A percentile compares a stretch with the other conserved stretches of the same genome.
Evolutionary conservation across 2,888 invertebrate species (phyloP).

Genomic region (Disparrhopalites patrizii): DNA sequence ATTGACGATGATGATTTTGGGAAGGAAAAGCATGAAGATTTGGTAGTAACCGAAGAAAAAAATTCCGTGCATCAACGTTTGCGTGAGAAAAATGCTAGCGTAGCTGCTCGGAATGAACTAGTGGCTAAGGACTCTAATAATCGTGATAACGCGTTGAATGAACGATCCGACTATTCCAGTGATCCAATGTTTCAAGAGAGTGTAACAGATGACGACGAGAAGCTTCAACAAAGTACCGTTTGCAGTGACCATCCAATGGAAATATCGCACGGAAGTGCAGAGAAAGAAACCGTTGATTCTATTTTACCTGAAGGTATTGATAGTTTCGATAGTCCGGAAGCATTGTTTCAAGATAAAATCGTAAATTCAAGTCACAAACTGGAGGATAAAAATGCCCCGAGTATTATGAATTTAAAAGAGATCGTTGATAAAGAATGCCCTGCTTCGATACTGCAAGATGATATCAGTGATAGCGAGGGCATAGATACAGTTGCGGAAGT

Average conservation of each 20-base stretch:
- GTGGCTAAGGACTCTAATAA: neutral
- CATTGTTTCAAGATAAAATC: constrained; percentile 8
- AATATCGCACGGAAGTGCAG: neutral
- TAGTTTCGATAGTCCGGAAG: neutral
- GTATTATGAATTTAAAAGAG: neutral
- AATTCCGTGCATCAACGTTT: neutral
- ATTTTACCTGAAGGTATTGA: constrained; percentile 4
- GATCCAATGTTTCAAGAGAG: constrained; percentile 20
- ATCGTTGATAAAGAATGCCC: constrained; percentile 13
- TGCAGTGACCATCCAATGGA: neutral
- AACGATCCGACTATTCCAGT: neutral
- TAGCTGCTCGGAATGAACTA: neutral
- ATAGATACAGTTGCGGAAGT: neutral
- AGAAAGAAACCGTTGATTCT: constrained; percentile 8
- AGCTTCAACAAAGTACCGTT: neutral
- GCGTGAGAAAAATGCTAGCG: neutral
- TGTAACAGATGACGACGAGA: constrained; percentile 3
- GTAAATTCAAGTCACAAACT: neutral
- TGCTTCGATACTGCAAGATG: constrained; percentile 9
- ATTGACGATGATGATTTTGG: neutral
- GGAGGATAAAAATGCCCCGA: neutral
- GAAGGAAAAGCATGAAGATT: neutral
- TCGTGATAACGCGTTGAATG: neutral
- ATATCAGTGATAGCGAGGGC: neutral
- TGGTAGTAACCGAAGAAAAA: neutral